Evolutionary conservation across 1,140 invertebrate genomes (phyloP).

Genomic region (Atta texana): DNA sequence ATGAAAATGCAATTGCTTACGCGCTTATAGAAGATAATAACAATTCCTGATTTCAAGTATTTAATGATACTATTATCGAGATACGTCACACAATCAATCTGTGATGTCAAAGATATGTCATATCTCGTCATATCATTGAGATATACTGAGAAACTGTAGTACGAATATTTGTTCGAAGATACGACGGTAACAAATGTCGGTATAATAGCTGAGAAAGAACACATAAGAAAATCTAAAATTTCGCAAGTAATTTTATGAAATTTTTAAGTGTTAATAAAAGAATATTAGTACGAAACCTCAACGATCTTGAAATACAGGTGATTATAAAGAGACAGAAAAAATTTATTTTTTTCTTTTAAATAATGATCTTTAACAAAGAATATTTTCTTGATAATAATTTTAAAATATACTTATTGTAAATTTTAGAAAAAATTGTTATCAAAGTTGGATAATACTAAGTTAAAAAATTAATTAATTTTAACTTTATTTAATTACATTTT

Average conservation of each 20-base stretch:
- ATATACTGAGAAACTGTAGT: background rate
- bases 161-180: background rate
- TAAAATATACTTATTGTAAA: no score
- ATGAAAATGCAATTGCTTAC: background rate
- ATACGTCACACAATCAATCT: background rate
- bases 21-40: background rate
- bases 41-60: background rate
- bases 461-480: no score
- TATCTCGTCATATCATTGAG: background rate
- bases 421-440: no score
- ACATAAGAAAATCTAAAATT: background rate
- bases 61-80: background rate
- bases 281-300: background rate
- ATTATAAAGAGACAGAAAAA: background rate
- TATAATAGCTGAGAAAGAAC: background rate
- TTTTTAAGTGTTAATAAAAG: background rate
- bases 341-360: background rate
- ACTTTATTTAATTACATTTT: no score
- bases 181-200: background rate
- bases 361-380: no score
- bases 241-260: background rate
- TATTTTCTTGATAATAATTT: no score
- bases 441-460: no score
- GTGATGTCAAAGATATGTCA: constrained; percentile 18
- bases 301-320: background rate